Conservation (phyloP, 2,113 vertebrate species). For the Notarius lentiginosus region DNA sequence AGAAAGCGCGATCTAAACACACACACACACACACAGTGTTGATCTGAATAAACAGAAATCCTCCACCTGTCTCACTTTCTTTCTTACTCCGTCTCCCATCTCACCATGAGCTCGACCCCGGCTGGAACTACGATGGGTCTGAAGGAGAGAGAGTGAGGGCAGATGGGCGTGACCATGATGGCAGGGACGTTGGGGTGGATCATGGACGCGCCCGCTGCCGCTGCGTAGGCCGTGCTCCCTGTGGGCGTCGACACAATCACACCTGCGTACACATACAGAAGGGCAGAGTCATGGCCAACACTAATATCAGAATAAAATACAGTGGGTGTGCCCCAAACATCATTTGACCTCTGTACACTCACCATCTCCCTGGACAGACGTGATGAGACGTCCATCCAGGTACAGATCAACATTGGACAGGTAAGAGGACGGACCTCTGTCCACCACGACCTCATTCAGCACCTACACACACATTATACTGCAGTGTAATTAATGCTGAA, state of each 20-base stretch:
- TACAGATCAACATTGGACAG: constrained; percentile 81
- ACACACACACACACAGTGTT: not conserved
- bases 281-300: not conserved
- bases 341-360: constrained; percentile 33
- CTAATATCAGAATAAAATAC: not conserved
- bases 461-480: constrained; percentile 62
- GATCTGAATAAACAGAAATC: not conserved
- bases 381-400: constrained; percentile 79
- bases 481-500: not conserved
- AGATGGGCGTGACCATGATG: constrained; percentile 82
- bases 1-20: constrained; percentile 72
- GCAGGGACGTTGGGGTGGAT: constrained; percentile 81
- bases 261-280: constrained; percentile 58
- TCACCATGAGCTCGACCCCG: constrained; percentile 80
- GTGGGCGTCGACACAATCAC: constrained; percentile 80
- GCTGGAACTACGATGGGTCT: constrained; percentile 81
- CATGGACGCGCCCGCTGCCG: constrained; percentile 80
- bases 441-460: constrained; percentile 80
- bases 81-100: constrained; percentile 9
- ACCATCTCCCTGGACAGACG: constrained; percentile 81
- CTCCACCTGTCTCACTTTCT: not conserved
- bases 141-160: constrained; percentile 81
- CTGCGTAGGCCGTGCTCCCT: constrained; percentile 77
- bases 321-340: not conserved
- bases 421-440: constrained; percentile 79